Evolutionary conservation across 92 coral and sea anemone genomes (phyloP), one percentile per base, ranked within the genome.

Genomic region (Actinostola sp.): DNA sequence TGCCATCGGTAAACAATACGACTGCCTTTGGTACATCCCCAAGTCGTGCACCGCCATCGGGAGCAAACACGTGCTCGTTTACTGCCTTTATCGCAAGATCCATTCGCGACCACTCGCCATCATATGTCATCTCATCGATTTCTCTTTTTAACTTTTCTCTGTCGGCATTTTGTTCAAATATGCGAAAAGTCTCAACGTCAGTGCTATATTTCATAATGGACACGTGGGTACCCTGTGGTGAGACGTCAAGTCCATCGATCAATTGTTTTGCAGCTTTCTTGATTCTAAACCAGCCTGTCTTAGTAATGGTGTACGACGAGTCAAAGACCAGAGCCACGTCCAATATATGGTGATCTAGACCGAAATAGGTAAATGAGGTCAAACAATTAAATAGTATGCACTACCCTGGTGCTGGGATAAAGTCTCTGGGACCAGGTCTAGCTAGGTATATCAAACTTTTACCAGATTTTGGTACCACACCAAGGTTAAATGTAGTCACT

Each of bases 251-350:
- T 13, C 54, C 46, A 34, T 84, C 72, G 31, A 79, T 59, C 25
- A 84, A 52, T 13, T 48, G 57, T 42, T 66, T 33, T 3, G 65
- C 89, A 7, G 76, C 74, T 19, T 77, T 60, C 34, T 84, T 84
- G 31, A 78, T 61, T n/a, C 46, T 54, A 51, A 36, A 73, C 89
- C 89, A 84, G 15, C 75, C 76, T 19, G 71, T 49, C 21, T 68
- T 48, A 2, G 81, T 70, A 9, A 84, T 72, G 48, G 78, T 50
- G 62, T 72, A 72, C 4, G 89, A 84, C 14, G 89, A 78, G 81
- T 84, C 89, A 44, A 84, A 58, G 12, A 84, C 51, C 21, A 84
- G 29, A 17, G 67, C 89, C 9, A 84, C 32, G 72, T 84, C 89
- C 80, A 84, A 56, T 16, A 59, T 62, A 33, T 63, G 49, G 61